phyloP scores from a whole-genome alignment of 2,797 vertebrate genomes.

The Cossypha niveicapilla region DNA sequence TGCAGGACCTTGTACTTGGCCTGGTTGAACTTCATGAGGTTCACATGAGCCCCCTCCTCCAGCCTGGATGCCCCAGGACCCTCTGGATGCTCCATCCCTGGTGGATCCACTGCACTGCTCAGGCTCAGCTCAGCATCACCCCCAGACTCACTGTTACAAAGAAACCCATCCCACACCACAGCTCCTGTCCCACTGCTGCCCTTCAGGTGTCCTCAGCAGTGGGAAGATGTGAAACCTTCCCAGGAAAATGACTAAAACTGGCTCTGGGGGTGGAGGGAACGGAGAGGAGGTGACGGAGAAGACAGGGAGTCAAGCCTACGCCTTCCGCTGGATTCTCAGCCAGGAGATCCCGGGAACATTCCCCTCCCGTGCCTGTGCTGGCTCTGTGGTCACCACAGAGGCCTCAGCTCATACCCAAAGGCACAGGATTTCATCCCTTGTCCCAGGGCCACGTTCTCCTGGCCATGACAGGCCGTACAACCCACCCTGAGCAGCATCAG shows the following conservation, averaged over 20 bases:
- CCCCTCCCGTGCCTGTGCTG: background rate
- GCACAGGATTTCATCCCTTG: background rate
- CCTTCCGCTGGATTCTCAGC: background rate
- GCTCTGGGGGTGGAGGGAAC: background rate
- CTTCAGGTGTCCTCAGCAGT: background rate
- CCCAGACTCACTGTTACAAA: background rate
- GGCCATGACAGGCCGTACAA: background rate
- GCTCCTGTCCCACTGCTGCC: background rate
- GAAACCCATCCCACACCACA: background rate
- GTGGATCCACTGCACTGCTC: rapidly evolving
- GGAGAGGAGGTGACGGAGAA: background rate
- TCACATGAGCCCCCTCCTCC: rapidly evolving
- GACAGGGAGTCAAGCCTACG: background rate
- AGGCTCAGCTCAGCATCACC: background rate
- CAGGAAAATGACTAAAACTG: background rate
- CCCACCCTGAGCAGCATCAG: background rate
- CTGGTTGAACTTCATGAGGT: background rate
- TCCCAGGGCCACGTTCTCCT: background rate
- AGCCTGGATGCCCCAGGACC: background rate
- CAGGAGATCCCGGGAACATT: background rate
- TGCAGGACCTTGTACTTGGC: background rate
- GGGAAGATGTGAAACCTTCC: background rate
- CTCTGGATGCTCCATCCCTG: background rate
- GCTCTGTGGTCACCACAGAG: background rate
- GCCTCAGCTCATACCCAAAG: background rate